These are phyloP conservation scores for Ceryle rudis DNA, from an alignment of 2,797 vertebrate species.

Conservation along the genomic window DNA sequence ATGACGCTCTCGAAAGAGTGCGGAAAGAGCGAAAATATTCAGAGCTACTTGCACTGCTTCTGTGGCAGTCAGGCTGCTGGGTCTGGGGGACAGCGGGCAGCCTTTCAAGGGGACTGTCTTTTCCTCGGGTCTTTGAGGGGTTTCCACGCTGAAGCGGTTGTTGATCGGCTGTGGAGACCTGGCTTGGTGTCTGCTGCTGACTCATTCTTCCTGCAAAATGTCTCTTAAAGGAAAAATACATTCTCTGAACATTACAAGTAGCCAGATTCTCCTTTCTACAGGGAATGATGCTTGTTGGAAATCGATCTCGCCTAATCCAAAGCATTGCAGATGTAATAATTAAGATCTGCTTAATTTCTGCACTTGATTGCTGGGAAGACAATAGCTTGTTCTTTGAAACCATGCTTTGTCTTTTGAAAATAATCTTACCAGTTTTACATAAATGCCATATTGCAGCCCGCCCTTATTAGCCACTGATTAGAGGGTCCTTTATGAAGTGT, in stretches of 20 bases:
- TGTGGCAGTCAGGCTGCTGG: neutral
- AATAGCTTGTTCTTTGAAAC: neutral
- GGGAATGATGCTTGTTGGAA: neutral
- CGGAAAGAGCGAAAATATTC: neutral
- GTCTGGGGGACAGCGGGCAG: neutral
- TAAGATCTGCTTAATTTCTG: neutral
- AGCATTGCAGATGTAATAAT: neutral
- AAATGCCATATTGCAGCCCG: neutral
- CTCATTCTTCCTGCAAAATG: neutral
- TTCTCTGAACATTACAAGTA: accelerated
- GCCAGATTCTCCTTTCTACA: neutral
- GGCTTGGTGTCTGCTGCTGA: neutral
- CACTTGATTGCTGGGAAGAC: neutral
- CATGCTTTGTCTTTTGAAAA: slow-evolving; percentile 14
- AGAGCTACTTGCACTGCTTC: neutral
- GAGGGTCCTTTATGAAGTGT: slow-evolving; percentile 3
- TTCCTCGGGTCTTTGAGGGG: neutral
- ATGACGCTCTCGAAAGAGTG: neutral
- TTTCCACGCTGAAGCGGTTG: neutral
- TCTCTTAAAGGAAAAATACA: neutral
- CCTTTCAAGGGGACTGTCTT: neutral
- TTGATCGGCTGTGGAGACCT: neutral
- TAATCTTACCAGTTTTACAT: neutral
- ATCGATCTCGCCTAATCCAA: neutral
- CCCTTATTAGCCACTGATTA: slow-evolving; percentile 29